A percentile compares a stretch with the other conserved stretches of the same genome.
phyloP scores from a whole-genome alignment of 2,113 vertebrate genomes.

The Lophotis ruficrista region DNA sequence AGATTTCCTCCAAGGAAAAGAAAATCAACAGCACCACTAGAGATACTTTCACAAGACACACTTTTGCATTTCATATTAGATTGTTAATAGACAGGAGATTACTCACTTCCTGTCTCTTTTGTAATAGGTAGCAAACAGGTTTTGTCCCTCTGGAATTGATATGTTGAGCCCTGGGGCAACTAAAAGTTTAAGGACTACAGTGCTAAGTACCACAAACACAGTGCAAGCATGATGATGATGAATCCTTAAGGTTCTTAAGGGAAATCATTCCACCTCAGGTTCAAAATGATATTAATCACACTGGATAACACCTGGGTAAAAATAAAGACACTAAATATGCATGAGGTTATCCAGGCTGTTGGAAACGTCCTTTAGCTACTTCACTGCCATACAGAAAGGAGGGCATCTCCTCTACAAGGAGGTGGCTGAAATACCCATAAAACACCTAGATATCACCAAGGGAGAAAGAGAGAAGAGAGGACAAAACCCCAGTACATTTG shows the following conservation, averaged over 20 bases:
- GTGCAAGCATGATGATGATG: neutral
- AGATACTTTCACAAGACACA: neutral
- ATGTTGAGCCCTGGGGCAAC: neutral
- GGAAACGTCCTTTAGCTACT: neutral
- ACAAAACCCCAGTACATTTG: neutral
- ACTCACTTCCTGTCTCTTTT: slow-evolving; percentile 3
- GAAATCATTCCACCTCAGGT: neutral
- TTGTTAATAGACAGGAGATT: slow-evolving; percentile 35
- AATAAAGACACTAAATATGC: slow-evolving; percentile 13
- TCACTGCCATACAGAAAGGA: neutral
- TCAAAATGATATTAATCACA: slow-evolving; percentile 11
- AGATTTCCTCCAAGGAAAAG: slow-evolving; percentile 9
- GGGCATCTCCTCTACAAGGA: neutral
- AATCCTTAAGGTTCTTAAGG: neutral
- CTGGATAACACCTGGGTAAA: neutral
- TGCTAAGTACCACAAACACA: neutral
- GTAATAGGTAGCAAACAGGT: neutral
- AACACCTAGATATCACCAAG: neutral
- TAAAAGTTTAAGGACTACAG: neutral
- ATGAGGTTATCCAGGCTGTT: neutral
- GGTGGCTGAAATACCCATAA: neutral
- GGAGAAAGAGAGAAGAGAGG: neutral
- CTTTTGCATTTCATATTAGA: slow-evolving; percentile 26
- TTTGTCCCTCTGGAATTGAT: neutral
- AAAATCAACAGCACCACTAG: slow-evolving; percentile 15